Evolutionary conservation across 2,113 vertebrate species (phyloP).

Genomic region (Heterochromis multidens): DNA sequence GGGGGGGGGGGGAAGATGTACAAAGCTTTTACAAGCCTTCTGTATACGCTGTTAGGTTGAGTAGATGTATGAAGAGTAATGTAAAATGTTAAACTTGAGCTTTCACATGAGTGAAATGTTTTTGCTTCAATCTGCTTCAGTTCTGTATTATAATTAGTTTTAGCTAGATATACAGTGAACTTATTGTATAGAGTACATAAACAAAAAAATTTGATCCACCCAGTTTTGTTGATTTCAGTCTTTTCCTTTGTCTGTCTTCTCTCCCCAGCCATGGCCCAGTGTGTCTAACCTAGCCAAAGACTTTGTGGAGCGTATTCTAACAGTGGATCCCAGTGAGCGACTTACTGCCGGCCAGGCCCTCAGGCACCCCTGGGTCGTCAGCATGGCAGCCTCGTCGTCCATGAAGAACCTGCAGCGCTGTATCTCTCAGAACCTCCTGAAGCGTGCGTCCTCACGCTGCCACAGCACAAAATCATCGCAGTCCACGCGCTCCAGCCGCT

Average conservation of each 20-base stretch:
- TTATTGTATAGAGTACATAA: not conserved
- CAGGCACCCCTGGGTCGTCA: constrained; percentile 96
- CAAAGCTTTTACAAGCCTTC: not conserved
- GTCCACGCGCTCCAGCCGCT: constrained; percentile 93
- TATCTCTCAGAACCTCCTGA: constrained; percentile 97
- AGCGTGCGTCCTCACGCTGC: constrained; percentile 94
- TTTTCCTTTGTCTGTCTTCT: not conserved
- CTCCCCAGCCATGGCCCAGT: constrained; percentile 91
- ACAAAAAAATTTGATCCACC: not conserved
- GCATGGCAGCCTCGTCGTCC: constrained; percentile 96
- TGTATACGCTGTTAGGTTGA: not conserved
- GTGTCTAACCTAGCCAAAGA: constrained; percentile 98
- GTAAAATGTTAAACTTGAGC: too few species aligned
- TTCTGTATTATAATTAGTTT: not conserved
- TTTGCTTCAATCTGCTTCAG: not conserved
- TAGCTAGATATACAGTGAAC: not conserved
- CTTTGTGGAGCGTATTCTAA: constrained; percentile 94
- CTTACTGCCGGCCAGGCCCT: constrained; percentile 92
- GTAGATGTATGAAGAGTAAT: not conserved
- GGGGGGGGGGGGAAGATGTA: too few species aligned
- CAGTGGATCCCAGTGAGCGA: constrained; percentile 88
- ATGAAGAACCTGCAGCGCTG: constrained; percentile 99
- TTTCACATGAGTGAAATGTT: not conserved
- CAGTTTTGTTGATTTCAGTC: not conserved
- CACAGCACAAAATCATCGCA: constrained; percentile 98